phyloP scores from a whole-genome alignment of 2,888 invertebrate species.

The Apamea monoglypha region DNA sequence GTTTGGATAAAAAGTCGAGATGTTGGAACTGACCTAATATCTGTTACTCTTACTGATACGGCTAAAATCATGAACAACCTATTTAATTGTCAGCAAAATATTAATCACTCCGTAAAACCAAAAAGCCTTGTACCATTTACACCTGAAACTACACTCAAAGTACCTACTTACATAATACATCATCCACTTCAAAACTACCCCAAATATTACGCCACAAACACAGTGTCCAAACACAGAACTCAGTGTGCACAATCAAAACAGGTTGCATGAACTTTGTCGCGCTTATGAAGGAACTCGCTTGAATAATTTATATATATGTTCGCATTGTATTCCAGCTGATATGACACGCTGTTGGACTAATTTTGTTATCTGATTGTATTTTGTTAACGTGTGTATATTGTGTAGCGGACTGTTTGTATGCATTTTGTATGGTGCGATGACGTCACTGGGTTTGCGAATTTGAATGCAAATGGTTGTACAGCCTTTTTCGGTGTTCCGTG shows the following conservation, averaged over 20 bases:
- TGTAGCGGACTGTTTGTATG: constrained; percentile 30
- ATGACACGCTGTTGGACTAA: constrained; percentile 54
- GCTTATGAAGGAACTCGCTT: constrained; percentile 46
- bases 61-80: neutral
- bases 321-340: constrained; percentile 61
- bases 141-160: neutral
- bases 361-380: constrained; percentile 60
- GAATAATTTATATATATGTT: constrained; percentile 62
- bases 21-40: constrained; percentile 5
- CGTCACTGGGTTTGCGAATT: constrained; percentile 33
- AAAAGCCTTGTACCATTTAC: no score
- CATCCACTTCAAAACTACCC: constrained; percentile 32
- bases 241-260: constrained; percentile 37
- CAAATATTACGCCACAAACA: constrained; percentile 34
- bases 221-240: constrained; percentile 41
- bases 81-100: neutral
- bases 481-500: constrained; percentile 18
- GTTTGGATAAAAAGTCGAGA: no score
- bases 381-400: constrained; percentile 51
- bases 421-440: constrained; percentile 50
- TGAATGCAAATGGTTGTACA: constrained; percentile 13
- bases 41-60: neutral
- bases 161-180: neutral
- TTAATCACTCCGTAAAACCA: neutral
- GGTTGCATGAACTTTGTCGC: constrained; percentile 56